Conservation (phyloP, 2,888 invertebrate genomes). For the Lochmaea capreae region DNA sequence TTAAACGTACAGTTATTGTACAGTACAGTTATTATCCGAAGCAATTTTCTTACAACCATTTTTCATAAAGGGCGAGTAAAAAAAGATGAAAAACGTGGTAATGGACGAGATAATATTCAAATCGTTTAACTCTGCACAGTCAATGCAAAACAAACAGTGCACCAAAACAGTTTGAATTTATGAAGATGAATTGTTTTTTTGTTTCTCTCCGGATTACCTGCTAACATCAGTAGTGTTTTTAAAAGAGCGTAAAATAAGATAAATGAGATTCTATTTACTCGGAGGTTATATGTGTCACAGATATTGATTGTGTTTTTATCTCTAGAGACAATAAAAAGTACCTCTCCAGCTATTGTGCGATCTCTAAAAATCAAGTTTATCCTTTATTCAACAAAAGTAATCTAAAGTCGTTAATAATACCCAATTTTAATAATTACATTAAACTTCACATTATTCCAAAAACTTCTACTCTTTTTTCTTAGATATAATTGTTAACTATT, state of each 20-base stretch:
- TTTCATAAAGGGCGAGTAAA: too few species aligned
- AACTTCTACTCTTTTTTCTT: too few species aligned
- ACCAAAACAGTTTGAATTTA: slow-evolving; percentile 24
- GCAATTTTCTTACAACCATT: too few species aligned
- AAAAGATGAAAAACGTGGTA: too few species aligned
- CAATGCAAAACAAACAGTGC: slow-evolving; percentile 26
- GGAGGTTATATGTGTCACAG: background rate
- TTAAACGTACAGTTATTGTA: too few species aligned
- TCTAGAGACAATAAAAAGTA: background rate
- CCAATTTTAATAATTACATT: too few species aligned
- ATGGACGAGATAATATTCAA: slow-evolving; percentile 18
- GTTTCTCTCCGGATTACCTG: slow-evolving; percentile 4
- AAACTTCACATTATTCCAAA: too few species aligned
- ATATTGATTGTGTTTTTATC: background rate
- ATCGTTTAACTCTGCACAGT: slow-evolving; percentile 11
- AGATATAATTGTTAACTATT: background rate
- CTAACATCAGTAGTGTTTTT: slow-evolving; percentile 7
- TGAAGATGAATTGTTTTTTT: slow-evolving; percentile 14
- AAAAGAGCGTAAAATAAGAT: slow-evolving; percentile 7
- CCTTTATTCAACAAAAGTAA: too few species aligned
- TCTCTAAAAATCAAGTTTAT: too few species aligned
- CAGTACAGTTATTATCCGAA: too few species aligned
- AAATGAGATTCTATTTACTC: slow-evolving; percentile 9
- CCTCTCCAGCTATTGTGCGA: too few species aligned
- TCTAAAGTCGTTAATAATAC: too few species aligned